Evolutionary conservation across 2,113 vertebrate species (phyloP), one percentile per base, ranked within the genome.

Genomic region (Corythaixoides concolor): DNA sequence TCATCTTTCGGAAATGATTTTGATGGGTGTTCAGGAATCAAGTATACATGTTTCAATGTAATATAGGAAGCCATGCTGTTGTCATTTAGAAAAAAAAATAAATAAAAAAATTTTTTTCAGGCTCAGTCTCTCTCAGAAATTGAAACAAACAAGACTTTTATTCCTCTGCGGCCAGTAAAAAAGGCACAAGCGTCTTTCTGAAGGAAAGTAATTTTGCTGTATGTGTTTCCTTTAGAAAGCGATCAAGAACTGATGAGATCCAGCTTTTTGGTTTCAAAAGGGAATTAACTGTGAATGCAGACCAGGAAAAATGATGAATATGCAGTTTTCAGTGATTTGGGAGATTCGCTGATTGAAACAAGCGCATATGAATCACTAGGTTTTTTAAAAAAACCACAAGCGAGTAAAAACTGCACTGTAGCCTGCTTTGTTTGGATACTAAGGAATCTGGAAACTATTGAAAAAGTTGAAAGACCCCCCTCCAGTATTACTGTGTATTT

Each of bases 221-320:
- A 30, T 77, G 11, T 4, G 2, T 80, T 91, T 93, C n/a, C 39
- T 90, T 74, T 90, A 60, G 50, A 73, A 94, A 62, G 21, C 1
- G 3, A 74, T 37, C 16, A 56, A 78, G 64, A 90, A 62, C n/a
- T 87, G 82, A 80, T 93, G 90, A 90, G 52, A 72, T 59, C 23
- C 68, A 95, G 53, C 28, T 50, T 84, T 93, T 87, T 15, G 6
- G 17, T 85, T 92, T 95, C 39, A 56, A 92, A 93, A 81, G 76
- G 43, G 58, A 87, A 78, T 93, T 88, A 67, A 76, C 50, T 52
- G 80, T 81, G 89, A 92, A 87, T 75, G 35, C 10, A 53, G 53
- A 53, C 23, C 19, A 26, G 84, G 39, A 92, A 80, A 95, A 92
- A 66, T 45, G 32, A 91, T 82, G 70, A 89, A 27, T 91, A 22